phyloP scores from a whole-genome alignment of 2,113 vertebrate species.

The Arothron firmamentum region DNA sequence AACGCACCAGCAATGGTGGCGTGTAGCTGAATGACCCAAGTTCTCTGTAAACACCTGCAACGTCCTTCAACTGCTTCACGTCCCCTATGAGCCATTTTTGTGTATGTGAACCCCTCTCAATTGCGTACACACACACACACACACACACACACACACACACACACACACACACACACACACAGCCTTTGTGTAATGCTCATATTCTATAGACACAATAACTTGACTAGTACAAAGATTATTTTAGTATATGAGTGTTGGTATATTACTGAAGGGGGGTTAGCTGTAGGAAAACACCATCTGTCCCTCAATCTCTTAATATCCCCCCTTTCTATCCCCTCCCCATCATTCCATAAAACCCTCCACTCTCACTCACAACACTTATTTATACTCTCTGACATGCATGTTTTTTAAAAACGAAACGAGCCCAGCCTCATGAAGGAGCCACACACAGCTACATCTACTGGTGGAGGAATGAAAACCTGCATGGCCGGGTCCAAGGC shows the following conservation, averaged over 20 bases:
- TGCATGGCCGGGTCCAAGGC: too few relatives aligned
- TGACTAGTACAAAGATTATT: neutral
- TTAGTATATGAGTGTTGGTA: neutral
- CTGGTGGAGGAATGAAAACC: too few relatives aligned
- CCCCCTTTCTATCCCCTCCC: slow-evolving; percentile 32
- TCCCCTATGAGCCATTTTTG: too few relatives aligned
- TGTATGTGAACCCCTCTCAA: too few relatives aligned
- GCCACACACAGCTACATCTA: too few relatives aligned
- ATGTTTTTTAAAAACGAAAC: slow-evolving; percentile 1
- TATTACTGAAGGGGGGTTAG: slow-evolving; percentile 19
- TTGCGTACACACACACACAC: too few relatives aligned
- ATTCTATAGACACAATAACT: slow-evolving; percentile 5
- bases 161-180: too few relatives aligned
- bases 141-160: too few relatives aligned
- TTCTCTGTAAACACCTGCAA: slow-evolving; percentile 2
- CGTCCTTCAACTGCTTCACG: too few relatives aligned
- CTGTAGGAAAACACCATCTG: slow-evolving; percentile 67
- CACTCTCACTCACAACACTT: slow-evolving; percentile 10
- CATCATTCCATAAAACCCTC: slow-evolving; percentile 13
- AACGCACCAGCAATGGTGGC: slow-evolving; percentile 32
- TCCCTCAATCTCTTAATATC: slow-evolving; percentile 32
- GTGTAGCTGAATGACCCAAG: slow-evolving; percentile 19
- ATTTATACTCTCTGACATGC: slow-evolving; percentile 8
- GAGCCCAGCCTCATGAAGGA: too few relatives aligned
- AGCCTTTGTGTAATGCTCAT: neutral